Evolutionary conservation across 2,113 vertebrate species (phyloP).

Genomic region (Apus apus): DNA sequence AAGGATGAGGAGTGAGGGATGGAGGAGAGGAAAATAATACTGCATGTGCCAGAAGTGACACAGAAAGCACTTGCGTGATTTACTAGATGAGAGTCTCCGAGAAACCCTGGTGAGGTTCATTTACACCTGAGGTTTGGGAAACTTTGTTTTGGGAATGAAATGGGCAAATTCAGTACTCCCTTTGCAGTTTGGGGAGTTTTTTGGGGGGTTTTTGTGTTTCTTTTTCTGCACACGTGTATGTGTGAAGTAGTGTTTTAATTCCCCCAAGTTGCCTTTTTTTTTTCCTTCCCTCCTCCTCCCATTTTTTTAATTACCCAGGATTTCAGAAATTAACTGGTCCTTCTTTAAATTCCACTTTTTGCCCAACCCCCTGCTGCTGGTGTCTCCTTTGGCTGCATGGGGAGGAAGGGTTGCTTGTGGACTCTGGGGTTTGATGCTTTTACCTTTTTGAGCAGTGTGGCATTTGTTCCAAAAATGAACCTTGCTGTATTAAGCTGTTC

Average conservation of each 20-base stretch:
- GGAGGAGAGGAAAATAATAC: not conserved
- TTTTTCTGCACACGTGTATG: not conserved
- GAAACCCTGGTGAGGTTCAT: not conserved
- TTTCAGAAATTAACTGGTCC: not conserved
- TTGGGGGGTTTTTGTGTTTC: not conserved
- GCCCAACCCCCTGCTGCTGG: not conserved
- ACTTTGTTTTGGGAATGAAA: not conserved
- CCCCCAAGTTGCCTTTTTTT: not conserved
- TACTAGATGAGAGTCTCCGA: not conserved
- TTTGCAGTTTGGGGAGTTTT: not conserved
- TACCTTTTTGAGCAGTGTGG: not conserved
- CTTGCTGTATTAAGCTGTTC: not conserved
- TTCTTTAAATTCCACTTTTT: not conserved
- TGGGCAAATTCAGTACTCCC: not conserved
- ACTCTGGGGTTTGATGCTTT: not conserved
- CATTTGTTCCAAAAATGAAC: not conserved
- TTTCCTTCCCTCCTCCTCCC: not conserved
- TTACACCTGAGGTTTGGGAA: not conserved
- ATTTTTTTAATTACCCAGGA: not conserved
- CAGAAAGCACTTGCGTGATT: not conserved
- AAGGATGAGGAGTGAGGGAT: constrained; percentile 8
- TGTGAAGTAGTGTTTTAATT: not conserved
- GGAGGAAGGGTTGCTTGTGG: not conserved
- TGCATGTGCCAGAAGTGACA: not conserved
- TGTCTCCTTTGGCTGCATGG: rapidly evolving